A percentile compares a stretch with the other conserved stretches of the same genome.
Conservation (phyloP, 1,140 invertebrate genomes). For the Parapsyche elsis region DNA sequence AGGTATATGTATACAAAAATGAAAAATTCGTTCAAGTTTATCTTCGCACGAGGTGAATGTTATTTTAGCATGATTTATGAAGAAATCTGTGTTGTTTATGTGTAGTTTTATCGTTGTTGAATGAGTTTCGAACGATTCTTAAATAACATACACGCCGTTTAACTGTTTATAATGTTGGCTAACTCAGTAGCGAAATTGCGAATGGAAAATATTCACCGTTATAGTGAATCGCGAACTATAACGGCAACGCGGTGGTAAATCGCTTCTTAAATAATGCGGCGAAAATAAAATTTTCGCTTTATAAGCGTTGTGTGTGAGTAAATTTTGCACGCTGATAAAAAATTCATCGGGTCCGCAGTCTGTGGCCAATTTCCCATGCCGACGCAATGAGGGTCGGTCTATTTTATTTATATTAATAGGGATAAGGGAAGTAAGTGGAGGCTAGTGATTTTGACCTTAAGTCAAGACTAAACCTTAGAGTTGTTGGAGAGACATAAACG, state of each 20-base stretch:
- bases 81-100: background rate
- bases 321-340: constrained; percentile 21
- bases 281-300: constrained; percentile 8
- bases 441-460: constrained; percentile 13
- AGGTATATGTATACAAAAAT: background rate
- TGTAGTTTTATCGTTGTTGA: too few relatives aligned
- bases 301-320: background rate
- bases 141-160: background rate
- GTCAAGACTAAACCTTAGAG: constrained; percentile 15
- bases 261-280: background rate
- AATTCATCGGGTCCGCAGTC: constrained; percentile 19
- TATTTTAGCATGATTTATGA: background rate
- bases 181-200: background rate
- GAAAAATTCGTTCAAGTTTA: too few relatives aligned
- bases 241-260: background rate
- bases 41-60: too few relatives aligned
- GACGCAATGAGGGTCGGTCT: constrained; percentile 23
- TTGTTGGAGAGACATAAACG: too few relatives aligned
- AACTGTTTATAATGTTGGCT: background rate
- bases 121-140: background rate
- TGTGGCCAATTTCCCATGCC: constrained; percentile 16
- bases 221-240: background rate
- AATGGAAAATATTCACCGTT: background rate
- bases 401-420: constrained; percentile 34
- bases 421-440: constrained; percentile 12